Conservation (phyloP, 2,113 vertebrate genomes). For the Alethe diademata region DNA sequence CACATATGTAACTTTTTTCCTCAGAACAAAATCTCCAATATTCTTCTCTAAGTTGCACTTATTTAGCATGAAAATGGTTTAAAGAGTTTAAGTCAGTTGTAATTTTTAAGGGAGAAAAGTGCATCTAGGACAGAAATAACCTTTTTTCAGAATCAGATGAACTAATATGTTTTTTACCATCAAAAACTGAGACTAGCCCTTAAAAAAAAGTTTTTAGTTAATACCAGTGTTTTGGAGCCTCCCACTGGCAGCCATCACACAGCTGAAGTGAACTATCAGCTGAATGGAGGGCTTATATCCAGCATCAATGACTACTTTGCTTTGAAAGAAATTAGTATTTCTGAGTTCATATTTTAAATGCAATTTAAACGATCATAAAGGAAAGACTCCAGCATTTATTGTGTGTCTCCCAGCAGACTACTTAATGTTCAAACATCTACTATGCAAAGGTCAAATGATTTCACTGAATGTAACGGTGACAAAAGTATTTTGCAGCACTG, state of each 20-base stretch:
- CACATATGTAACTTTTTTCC: neutral
- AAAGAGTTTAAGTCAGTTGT: neutral
- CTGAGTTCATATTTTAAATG: slow-evolving; percentile 26
- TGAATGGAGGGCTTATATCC: slow-evolving; percentile 16
- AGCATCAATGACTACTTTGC: slow-evolving; percentile 6
- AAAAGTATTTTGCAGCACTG: slow-evolving; percentile 27
- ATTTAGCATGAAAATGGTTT: neutral
- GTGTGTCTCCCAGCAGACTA: slow-evolving; percentile 48
- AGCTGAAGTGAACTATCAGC: slow-evolving; percentile 33
- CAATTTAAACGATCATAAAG: slow-evolving; percentile 45
- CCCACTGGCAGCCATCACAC: slow-evolving; percentile 67
- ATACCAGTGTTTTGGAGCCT: slow-evolving; percentile 67
- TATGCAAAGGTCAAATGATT: slow-evolving; percentile 57
- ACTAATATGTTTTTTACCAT: neutral
- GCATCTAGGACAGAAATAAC: neutral
- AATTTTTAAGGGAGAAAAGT: neutral
- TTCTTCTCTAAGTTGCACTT: neutral
- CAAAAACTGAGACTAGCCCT: neutral
- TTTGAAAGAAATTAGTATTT: slow-evolving; percentile 39
- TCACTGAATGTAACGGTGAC: slow-evolving; percentile 11
- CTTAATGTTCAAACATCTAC: slow-evolving; percentile 50
- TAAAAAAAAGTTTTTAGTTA: slow-evolving; percentile 54
- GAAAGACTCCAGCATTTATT: slow-evolving; percentile 33
- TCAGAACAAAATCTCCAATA: neutral
- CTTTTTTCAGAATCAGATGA: neutral